Percentiles rank a stretch among this genome's conserved stretches.
phyloP scores from a whole-genome alignment of 2,113 vertebrate species.

The Pampusana beccarii region DNA sequence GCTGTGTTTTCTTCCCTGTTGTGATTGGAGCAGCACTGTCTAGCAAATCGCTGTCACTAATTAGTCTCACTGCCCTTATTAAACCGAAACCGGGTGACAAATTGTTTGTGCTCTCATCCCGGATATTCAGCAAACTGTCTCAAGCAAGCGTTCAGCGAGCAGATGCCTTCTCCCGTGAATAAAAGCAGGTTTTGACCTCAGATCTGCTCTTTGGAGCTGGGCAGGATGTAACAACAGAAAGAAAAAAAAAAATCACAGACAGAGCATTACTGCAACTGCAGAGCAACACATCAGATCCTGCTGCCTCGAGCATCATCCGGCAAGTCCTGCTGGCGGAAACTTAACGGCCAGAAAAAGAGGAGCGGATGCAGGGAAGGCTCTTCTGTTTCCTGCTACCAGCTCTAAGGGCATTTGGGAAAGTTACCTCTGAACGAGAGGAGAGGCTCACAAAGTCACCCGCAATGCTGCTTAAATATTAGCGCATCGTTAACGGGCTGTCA shows the following conservation, averaged over 20 bases:
- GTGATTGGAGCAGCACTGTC: background rate
- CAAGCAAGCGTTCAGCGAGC: background rate
- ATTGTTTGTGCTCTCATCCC: background rate
- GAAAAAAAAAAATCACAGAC: background rate
- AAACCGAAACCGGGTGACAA: background rate
- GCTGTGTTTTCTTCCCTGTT: background rate
- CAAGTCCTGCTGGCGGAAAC: background rate
- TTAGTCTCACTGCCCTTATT: background rate
- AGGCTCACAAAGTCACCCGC: background rate
- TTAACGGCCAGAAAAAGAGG: background rate
- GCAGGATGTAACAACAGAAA: background rate
- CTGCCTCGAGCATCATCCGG: background rate
- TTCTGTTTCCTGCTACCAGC: background rate
- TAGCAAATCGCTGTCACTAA: background rate
- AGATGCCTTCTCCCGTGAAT: background rate
- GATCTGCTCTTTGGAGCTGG: background rate
- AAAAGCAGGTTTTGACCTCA: background rate
- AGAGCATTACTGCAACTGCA: background rate
- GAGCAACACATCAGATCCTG: background rate
- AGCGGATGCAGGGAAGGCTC: background rate
- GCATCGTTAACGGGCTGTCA: background rate
- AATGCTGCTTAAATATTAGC: background rate
- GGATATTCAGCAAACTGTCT: background rate
- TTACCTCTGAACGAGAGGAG: background rate
- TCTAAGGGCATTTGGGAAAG: background rate